Conservation (phyloP, 2,888 invertebrate species). For the Auanema freiburgensis region DNA sequence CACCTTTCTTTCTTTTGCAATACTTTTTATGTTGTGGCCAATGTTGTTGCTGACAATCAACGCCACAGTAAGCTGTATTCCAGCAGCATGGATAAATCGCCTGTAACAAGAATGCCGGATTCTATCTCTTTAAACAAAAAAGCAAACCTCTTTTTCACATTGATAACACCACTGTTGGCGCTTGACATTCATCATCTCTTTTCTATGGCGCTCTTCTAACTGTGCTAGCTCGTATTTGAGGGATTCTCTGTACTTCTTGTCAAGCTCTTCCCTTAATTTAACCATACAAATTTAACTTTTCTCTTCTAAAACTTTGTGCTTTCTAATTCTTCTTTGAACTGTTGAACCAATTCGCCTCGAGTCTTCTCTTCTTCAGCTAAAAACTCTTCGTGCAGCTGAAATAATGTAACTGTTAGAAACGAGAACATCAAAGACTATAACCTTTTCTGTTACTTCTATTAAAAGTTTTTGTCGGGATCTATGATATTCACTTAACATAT, state of each 20-base stretch:
- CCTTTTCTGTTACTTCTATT: constrained; percentile 67
- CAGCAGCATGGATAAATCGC: constrained; percentile 87
- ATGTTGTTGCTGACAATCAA: constrained; percentile 76
- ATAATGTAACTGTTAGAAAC: constrained; percentile 1
- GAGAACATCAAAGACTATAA: constrained; percentile 40
- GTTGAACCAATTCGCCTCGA: constrained; percentile 65
- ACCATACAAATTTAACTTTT: no score
- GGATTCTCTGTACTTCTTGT: constrained; percentile 65
- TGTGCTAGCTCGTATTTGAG: constrained; percentile 69
- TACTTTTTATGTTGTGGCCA: constrained; percentile 63
- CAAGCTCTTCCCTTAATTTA: constrained; percentile 50
- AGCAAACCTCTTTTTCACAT: constrained; percentile 47
- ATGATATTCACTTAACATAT: constrained; percentile 65
- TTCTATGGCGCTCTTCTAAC: constrained; percentile 73
- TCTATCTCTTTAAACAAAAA: constrained; percentile 10
- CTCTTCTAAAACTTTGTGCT: constrained; percentile 57
- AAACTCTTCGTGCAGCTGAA: constrained; percentile 66
- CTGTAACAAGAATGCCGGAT: constrained; percentile 66
- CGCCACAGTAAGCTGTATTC: constrained; percentile 84
- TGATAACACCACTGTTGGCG: constrained; percentile 75
- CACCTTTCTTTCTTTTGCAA: constrained; percentile 59
- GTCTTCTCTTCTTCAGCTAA: constrained; percentile 66
- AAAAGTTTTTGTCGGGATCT: constrained; percentile 65
- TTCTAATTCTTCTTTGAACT: constrained; percentile 66
- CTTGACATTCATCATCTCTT: constrained; percentile 75